A percentile compares a stretch with the other conserved stretches of the same genome.
These are phyloP conservation scores for Clarias laeviceps DNA, from an alignment of 2,797 vertebrate genomes.

Conservation along the genomic window DNA sequence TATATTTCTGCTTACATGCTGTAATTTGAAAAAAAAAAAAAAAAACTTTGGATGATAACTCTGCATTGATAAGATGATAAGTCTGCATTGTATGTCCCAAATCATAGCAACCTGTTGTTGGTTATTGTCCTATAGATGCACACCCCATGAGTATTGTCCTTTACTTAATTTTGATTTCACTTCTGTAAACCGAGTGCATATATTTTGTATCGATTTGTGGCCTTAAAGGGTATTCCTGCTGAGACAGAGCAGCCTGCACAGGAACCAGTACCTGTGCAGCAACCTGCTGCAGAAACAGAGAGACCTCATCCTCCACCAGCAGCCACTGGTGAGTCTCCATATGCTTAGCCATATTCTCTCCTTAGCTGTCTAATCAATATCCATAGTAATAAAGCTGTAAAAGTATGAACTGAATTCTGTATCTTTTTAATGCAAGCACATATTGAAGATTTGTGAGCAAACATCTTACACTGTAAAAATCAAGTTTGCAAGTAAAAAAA, in stretches of 20 bases:
- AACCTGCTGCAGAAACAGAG: slow-evolving; percentile 56
- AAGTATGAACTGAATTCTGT: neutral
- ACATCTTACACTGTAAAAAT: too few relatives aligned
- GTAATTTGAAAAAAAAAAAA: neutral
- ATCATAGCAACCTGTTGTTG: neutral
- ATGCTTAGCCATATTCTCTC: neutral
- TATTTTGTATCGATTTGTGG: slow-evolving; percentile 6
- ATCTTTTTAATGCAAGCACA: too few relatives aligned
- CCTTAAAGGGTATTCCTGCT: slow-evolving; percentile 71
- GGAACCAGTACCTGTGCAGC: slow-evolving; percentile 56
- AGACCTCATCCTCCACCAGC: slow-evolving; percentile 59
- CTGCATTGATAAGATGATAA: too few relatives aligned
- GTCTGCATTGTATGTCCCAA: neutral
- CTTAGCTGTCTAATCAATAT: neutral
- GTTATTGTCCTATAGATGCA: neutral
- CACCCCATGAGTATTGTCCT: neutral
- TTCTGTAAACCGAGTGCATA: neutral
- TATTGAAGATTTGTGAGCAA: too few relatives aligned
- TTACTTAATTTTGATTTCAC: neutral
- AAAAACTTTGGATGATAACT: neutral
- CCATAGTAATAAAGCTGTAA: neutral
- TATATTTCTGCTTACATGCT: too few relatives aligned
- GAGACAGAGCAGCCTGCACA: slow-evolving; percentile 68
- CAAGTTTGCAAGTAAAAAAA: too few relatives aligned
- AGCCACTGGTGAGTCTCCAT: slow-evolving; percentile 61